These are phyloP conservation scores for Tautogolabrus adspersus DNA, from an alignment of 2,113 vertebrate species.

Conservation along the genomic window DNA sequence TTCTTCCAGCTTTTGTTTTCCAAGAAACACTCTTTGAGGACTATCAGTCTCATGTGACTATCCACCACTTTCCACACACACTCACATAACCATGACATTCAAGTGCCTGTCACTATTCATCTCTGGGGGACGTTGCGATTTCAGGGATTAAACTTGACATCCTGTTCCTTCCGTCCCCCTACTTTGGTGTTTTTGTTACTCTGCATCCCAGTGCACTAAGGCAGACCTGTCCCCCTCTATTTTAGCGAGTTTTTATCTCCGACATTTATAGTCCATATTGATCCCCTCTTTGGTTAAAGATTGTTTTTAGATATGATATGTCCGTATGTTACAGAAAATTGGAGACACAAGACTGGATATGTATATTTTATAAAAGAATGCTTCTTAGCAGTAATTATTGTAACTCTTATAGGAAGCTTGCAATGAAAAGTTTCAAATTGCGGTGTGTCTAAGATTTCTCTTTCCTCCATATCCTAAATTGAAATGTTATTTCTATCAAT, in stretches of 20 bases:
- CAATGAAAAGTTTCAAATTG: background rate
- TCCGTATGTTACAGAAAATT: conserved; percentile 40
- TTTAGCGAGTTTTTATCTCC: conserved; percentile 34
- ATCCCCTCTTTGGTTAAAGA: conserved; percentile 23
- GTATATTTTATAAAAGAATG: conserved; percentile 30
- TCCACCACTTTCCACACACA: conserved; percentile 72
- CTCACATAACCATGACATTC: conserved; percentile 80
- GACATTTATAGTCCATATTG: conserved; percentile 28
- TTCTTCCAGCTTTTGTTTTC: conserved; percentile 41
- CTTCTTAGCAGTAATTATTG: conserved; percentile 19
- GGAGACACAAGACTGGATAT: conserved; percentile 9
- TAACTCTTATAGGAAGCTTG: conserved; percentile 8
- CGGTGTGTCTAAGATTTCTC: conserved; percentile 22
- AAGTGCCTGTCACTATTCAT: conserved; percentile 92
- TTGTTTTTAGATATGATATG: conserved; percentile 5
- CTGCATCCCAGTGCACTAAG: conserved; percentile 12
- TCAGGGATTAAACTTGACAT: conserved; percentile 61
- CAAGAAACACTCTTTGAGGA: conserved; percentile 61
- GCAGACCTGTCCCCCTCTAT: conserved; percentile 23
- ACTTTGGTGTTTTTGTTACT: conserved; percentile 49
- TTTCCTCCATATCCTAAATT: conserved; percentile 28
- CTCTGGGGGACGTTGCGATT: conserved; percentile 71
- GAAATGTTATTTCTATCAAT: conserved; percentile 42
- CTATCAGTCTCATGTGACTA: conserved; percentile 61
- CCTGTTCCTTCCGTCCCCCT: conserved; percentile 40